phyloP scores from a whole-genome alignment of 1,140 invertebrate species.

The Melanaphis sacchari region DNA sequence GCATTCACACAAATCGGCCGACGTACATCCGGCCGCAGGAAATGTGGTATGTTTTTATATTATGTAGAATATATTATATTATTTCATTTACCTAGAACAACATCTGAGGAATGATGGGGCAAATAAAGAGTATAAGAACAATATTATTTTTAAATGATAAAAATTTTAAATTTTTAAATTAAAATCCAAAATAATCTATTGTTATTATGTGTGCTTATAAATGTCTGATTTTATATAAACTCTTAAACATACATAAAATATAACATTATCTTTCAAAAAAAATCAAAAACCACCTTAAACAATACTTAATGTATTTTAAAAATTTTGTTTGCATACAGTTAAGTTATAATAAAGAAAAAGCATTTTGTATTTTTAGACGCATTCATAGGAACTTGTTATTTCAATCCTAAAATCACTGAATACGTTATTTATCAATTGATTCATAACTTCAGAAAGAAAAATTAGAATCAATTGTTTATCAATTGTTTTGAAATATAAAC shows the following conservation, averaged over 20 bases:
- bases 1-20: conserved; percentile 21
- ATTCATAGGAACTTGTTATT: neutral
- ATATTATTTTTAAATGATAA: neutral
- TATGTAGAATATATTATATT: neutral
- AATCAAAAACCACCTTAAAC: neutral
- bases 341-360: neutral
- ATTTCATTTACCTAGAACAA: neutral
- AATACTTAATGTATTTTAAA: neutral
- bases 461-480: neutral
- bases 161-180: neutral
- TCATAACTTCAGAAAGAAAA: neutral
- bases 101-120: neutral
- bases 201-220: neutral
- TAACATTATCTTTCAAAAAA: neutral
- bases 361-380: neutral
- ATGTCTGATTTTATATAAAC: neutral
- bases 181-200: neutral
- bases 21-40: conserved; percentile 20
- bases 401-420: neutral
- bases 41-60: conserved; percentile 18
- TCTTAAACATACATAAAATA: neutral
- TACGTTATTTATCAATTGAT: neutral
- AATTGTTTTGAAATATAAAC: neutral
- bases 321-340: neutral
- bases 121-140: neutral